Base-by-base conservation (phyloP, 2,797 vertebrate genomes). In the Sebastolobus altivelis region DNA sequence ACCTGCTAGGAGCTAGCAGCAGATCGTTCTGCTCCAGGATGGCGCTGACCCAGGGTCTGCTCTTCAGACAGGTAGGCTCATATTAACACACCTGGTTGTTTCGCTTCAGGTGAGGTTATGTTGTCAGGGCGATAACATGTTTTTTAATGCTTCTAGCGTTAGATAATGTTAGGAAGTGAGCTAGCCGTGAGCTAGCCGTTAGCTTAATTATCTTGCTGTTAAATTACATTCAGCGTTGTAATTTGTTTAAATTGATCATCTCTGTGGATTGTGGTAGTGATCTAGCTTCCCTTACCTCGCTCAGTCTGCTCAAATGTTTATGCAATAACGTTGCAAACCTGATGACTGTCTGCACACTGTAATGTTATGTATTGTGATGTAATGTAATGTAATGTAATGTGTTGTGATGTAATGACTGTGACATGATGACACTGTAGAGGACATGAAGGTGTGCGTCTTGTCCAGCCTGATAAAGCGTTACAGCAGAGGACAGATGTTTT, bases 41-140 rank as follows among this genome's bases (percentile, higher is more conserved):
- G 87, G 81, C 86, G 18, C n/a, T 31, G 7, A 83, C 43, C 0
- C 49, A 81, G 4, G 91, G 93, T 3, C 82, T 94, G 2, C 6
- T 96, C 58, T 95, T 96, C 87, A 92, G 94, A 91, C 96, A 96
- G 65, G 95, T 95, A 54, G 14, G 80, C 25, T 18, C 8, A 29
- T 1, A 0, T 25, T 12, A 2, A 25, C 22, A 2, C 3, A 2
- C 22, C 22, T 13, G 2, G 14, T 7, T 25, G 7, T 49, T 71
- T 22, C 1, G 2, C 7, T 14, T 16, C 8, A 18, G 2, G 20
- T 31, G 6, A 2, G 1, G 1, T 22, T 0, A 0, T 52, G 38
- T 14, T 1, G 37, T 9, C 8, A 37, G 35, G 35, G 4, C 33
- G 33, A 8, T 31, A 37, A 37, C 5, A 37, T 37, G 6, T 37